Percentiles rank a stretch among this genome's conserved stretches.
phyloP scores from a whole-genome alignment of 37 sponge, comb jelly and placozoan species.

The Diacarnus erythraeanus region DNA sequence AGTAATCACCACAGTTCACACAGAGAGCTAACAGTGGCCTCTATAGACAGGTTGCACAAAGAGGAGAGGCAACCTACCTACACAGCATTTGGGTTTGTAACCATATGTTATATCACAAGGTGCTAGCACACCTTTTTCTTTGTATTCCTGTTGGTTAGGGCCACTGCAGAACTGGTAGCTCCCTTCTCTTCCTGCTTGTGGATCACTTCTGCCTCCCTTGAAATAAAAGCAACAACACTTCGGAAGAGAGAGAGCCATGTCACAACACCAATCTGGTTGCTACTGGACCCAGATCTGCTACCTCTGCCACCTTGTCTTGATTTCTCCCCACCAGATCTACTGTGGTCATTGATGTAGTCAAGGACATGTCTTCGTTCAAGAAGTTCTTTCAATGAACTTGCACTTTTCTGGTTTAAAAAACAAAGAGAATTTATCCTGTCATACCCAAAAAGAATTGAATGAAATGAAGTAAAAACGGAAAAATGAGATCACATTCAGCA shows the following conservation, averaged over 20 bases:
- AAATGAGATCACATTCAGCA: too few relatives aligned
- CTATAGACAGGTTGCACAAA: too few relatives aligned
- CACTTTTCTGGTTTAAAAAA: conserved; percentile 30
- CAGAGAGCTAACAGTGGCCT: too few relatives aligned
- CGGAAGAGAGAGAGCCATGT: conserved; percentile 31
- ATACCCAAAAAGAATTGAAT: neutral
- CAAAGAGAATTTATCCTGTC: neutral
- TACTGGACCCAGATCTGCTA: neutral
- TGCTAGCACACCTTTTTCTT: conserved; percentile 42
- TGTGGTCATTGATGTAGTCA: conserved; percentile 23
- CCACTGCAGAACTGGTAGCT: neutral
- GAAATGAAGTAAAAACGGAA: too few relatives aligned
- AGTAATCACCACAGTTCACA: too few relatives aligned
- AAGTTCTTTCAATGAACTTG: conserved; percentile 17
- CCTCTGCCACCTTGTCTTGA: neutral
- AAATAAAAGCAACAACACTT: conserved; percentile 22
- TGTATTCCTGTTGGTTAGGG: conserved; percentile 22
- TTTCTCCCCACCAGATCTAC: neutral
- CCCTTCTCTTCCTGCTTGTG: conserved; percentile 44
- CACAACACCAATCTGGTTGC: neutral
- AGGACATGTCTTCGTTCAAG: conserved; percentile 23
- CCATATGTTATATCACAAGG: too few relatives aligned
- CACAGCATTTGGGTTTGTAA: too few relatives aligned
- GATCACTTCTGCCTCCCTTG: conserved; percentile 25
- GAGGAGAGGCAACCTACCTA: too few relatives aligned